Conservation (phyloP, 2,888 invertebrate genomes). For the Drosophila multiciliata region DNA sequence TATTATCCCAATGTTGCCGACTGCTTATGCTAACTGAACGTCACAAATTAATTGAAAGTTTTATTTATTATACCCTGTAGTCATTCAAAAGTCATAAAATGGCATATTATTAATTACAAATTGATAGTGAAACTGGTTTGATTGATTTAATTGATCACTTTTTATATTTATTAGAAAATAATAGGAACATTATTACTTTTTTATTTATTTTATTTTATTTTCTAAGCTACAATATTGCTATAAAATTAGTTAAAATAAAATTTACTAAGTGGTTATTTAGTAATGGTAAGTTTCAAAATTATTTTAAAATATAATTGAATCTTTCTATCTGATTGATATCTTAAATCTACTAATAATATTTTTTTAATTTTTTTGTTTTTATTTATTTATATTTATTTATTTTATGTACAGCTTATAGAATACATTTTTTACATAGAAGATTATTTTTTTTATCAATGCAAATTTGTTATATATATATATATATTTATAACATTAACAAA, state of each 20-base stretch:
- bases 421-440: background rate
- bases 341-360: background rate
- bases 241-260: background rate
- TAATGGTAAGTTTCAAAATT: background rate
- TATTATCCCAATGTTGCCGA: conserved; percentile 39
- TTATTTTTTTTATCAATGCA: rapidly evolving
- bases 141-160: background rate
- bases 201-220: background rate
- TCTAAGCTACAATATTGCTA: background rate
- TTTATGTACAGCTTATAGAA: background rate
- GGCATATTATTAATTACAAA: background rate
- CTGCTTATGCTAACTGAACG: conserved; percentile 5
- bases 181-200: background rate
- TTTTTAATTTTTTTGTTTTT: background rate
- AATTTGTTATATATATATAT: background rate
- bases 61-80: background rate
- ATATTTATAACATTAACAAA: background rate
- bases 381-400: background rate
- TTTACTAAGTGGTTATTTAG: background rate
- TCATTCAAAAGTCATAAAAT: background rate
- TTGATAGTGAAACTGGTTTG: too few species aligned
- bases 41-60: background rate
- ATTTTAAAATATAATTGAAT: background rate
- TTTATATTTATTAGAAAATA: background rate
- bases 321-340: background rate